Base-by-base conservation (phyloP, 2,797 vertebrate genomes). In the Gobionotothen gibberifrons region DNA sequence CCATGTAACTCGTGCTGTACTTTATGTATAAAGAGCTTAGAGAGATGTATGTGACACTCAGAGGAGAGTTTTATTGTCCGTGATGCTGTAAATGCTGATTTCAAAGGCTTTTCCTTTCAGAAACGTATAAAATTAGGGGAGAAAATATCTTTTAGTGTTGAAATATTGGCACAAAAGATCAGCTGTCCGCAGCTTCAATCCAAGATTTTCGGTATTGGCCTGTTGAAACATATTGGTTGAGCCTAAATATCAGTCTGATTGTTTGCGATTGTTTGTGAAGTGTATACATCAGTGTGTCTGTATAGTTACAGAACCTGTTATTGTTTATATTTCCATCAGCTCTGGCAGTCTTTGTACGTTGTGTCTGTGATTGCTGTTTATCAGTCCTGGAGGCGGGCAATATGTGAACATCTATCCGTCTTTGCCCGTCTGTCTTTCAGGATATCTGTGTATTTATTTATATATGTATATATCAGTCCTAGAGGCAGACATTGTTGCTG, bases 401-500 rank as follows among this genome's bases (percentile, higher is more conserved):
- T 59, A 19, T 72, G 77, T 70, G 77, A 60, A 75, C 69, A 60
- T 80, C 53, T 42, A 72, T 78, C 72, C 48, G 58, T 72, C 54
- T 56, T 7, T 44, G 78, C 57, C 57, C 12, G 29, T 74, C 60
- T 57, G 51, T 61, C 49, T 44, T 26, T 72, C 63, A 6, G 43
- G 58, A 29, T 66, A 57, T 72, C 19, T 57, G 59, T 26, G 47
- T 57, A 7, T 69, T 72, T 62, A 14, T 70, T 65, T 71, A 9
- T 83, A 46, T 48, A 57, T 29, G 51, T 42, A 54, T 3, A 22
- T 43, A 9, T 56, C 22, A 65, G 76, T 86, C 79, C 90, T 96
- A 99, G 92, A 98, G 96, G 96, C 98, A 99, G 94, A 98, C 92
- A n/a, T 93, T 98, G 91, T 95, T 96, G 93, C 96, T 97, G 94